Conservation (phyloP, 1,140 invertebrate species). For the Drosophila prosaltans region DNA sequence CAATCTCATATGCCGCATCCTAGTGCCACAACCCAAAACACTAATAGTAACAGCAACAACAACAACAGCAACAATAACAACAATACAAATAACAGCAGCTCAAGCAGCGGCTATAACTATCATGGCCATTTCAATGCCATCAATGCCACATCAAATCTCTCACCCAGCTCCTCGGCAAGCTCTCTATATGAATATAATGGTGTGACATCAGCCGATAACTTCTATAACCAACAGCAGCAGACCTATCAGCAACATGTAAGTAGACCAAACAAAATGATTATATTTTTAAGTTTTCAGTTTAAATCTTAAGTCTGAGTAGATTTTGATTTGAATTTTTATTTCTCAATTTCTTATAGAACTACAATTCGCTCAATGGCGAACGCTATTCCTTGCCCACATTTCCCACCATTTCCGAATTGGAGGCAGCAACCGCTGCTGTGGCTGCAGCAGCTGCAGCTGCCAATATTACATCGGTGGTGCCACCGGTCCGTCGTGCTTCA, state of each 20-base stretch:
- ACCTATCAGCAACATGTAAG: conserved; percentile 74
- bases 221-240: conserved; percentile 64
- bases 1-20: conserved; percentile 37
- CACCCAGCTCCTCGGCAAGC: conserved; percentile 71
- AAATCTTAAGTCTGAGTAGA: too few relatives aligned
- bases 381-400: conserved; percentile 87
- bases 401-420: conserved; percentile 85
- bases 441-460: conserved; percentile 36
- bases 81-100: conserved; percentile 40
- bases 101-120: conserved; percentile 64
- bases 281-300: neutral
- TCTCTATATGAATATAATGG: conserved; percentile 71
- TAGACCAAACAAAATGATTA: neutral
- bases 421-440: conserved; percentile 84
- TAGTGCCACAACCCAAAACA: neutral
- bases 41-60: conserved; percentile 9
- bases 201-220: conserved; percentile 44
- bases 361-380: conserved; percentile 80
- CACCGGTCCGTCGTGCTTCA: conserved; percentile 88
- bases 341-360: conserved; percentile 43
- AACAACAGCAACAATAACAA: conserved; percentile 39
- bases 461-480: conserved; percentile 47
- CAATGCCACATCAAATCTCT: conserved; percentile 66
- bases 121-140: conserved; percentile 76
- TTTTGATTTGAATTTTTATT: too few relatives aligned